Percentiles rank a stretch among this genome's conserved stretches.
Evolutionary conservation across 2,888 invertebrate genomes (phyloP).

Genomic region (Lasius platythorax): DNA sequence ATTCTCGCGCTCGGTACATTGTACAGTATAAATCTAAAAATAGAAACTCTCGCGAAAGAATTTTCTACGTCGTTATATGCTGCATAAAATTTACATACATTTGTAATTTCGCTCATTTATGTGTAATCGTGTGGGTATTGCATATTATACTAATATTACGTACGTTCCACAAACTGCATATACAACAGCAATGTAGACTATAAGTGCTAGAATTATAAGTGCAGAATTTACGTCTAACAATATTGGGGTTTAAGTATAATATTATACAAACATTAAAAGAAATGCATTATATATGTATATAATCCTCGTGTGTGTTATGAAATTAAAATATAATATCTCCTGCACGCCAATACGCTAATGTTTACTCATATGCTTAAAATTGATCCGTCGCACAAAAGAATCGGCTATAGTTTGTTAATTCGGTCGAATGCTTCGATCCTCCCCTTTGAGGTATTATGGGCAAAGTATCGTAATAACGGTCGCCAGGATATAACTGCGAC

Average conservation of each 20-base stretch:
- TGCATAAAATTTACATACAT: slow-evolving; percentile 25
- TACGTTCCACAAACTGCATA: slow-evolving; percentile 14
- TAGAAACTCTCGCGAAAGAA: slow-evolving; percentile 44
- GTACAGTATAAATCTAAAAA: slow-evolving; percentile 28
- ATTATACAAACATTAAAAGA: not conserved
- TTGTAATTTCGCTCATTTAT: slow-evolving; percentile 13
- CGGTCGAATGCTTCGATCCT: slow-evolving; percentile 41
- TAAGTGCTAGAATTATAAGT: not conserved
- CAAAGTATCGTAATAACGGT: slow-evolving; percentile 71
- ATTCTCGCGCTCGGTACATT: slow-evolving; percentile 38
- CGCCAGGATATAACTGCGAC: slow-evolving; percentile 75
- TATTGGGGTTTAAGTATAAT: slow-evolving; percentile 12
- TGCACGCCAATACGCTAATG: not conserved
- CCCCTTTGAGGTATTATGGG: slow-evolving; percentile 63
- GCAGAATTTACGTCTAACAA: not conserved
- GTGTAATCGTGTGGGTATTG: slow-evolving; percentile 19
- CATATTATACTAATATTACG: slow-evolving; percentile 14
- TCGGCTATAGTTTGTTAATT: slow-evolving; percentile 55
- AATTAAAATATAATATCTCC: not conserved
- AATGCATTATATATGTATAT: not conserved
- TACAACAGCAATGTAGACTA: not conserved
- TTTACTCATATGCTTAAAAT: not conserved
- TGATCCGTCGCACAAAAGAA: not conserved
- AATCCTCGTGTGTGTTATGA: not conserved
- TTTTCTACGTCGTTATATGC: slow-evolving; percentile 12